Conservation (phyloP, 2,797 vertebrate species). For the Neomorphus geoffroyi region DNA sequence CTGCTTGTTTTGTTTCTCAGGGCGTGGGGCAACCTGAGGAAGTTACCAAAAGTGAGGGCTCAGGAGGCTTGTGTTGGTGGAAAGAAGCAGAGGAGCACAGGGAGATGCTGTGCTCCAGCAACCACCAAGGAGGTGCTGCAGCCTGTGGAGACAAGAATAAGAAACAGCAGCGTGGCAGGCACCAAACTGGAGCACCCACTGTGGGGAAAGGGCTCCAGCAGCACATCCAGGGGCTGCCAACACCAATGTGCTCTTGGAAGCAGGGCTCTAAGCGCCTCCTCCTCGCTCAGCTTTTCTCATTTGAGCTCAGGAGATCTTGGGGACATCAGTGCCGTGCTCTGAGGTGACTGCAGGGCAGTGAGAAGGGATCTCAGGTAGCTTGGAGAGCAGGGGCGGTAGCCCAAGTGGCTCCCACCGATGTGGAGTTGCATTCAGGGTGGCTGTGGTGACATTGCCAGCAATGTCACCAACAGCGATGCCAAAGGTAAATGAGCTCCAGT, state of each 20-base stretch:
- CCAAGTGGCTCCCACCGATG: rapidly evolving
- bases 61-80: background rate
- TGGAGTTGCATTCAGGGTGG: rapidly evolving
- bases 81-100: conserved; percentile 43
- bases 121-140: background rate
- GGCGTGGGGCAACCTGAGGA: background rate
- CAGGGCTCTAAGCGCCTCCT: rapidly evolving
- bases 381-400: background rate
- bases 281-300: background rate
- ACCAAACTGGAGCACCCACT: background rate
- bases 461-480: rapidly evolving
- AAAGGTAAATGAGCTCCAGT: background rate
- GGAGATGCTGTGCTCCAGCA: conserved; percentile 1
- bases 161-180: background rate
- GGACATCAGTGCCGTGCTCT: rapidly evolving
- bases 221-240: rapidly evolving
- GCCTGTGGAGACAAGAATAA: background rate
- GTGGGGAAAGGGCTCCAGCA: background rate
- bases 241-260: rapidly evolving
- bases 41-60: conserved; percentile 24
- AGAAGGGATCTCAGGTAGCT: background rate
- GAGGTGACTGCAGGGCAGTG: rapidly evolving
- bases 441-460: rapidly evolving
- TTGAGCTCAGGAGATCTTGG: background rate
- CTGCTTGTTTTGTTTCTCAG: background rate